Evolutionary conservation across 2,113 vertebrate species (phyloP).

Genomic region (human): DNA sequence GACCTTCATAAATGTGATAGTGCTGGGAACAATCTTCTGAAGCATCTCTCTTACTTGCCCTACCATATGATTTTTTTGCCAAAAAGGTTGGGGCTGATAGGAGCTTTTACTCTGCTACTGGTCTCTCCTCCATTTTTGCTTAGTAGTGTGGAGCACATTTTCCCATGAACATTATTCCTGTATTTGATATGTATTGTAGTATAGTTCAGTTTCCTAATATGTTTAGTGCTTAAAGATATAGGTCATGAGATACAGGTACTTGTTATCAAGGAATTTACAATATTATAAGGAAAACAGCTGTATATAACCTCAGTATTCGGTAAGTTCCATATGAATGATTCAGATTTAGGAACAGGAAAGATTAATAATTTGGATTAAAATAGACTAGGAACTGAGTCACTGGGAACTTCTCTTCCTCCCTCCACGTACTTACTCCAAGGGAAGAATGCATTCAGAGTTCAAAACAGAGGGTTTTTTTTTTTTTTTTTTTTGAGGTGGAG

Average conservation of each 20-base stretch:
- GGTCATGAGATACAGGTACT: neutral
- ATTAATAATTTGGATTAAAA: slow-evolving; percentile 56
- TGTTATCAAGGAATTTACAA: slow-evolving; percentile 34
- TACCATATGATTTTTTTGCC: neutral
- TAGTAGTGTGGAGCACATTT: neutral
- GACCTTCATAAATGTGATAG: neutral
- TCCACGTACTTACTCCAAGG: no score
- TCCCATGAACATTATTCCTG: neutral
- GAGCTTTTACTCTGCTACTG: neutral
- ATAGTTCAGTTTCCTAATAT: neutral
- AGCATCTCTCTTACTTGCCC: neutral
- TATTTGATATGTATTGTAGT: neutral
- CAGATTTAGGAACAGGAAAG: slow-evolving; percentile 19
- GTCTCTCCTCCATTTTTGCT: neutral
- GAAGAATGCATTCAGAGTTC: slow-evolving; percentile 24
- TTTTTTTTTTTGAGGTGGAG: no score
- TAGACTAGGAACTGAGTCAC: slow-evolving; percentile 26
- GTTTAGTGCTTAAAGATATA: neutral
- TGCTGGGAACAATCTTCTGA: slow-evolving; percentile 16
- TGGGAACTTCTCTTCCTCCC: neutral
- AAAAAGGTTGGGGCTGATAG: neutral
- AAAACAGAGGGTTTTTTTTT: neutral
- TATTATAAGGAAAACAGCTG: neutral
- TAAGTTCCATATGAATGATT: slow-evolving; percentile 25
- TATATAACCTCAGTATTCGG: slow-evolving; percentile 15